Base-by-base conservation (phyloP, 2,888 invertebrate genomes). In the Harpagoxenus sublaevis region DNA sequence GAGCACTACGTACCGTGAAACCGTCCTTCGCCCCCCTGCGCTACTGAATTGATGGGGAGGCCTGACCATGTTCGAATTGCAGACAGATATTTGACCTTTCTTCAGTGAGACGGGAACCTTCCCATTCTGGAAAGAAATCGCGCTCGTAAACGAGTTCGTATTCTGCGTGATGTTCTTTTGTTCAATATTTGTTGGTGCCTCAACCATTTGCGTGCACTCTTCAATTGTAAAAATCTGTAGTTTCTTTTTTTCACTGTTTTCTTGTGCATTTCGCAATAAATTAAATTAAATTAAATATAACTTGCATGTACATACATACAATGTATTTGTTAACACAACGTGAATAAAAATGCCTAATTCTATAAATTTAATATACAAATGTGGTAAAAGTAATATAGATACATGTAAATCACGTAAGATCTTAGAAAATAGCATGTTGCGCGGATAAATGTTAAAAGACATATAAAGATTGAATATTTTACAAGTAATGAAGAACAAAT, bases 21-120 rank as follows among this genome's bases (percentile, higher is more conserved):
- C 89, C 90, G 85, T 84, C 82, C 88, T 88, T 89, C 86, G 84
- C 83, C n/a, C 75, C 75, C 84, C 86, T 89, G 88, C 87, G 86
- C 90, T 86, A 90, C 89, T 91, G 89, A 92, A 92, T 93, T 93
- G 92, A 94, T 93, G 90, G 92, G 92, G 89, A 92, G 91, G 89
- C 90, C 91, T 90, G 92, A 91, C 90, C 88, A 88, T 90, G 89
- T 84, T 86, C 87, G 88, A 90, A 86, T 84, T 84, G 88, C 85
- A 87, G 87, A 86, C 87, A 84, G 90, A 89, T 89, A 86, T 86
- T 83, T 86, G 77, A 83, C 75, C 85, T 83, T 68, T 57, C n/a
- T 48, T 23, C 60, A 12, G 23, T 53, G 15, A 60, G 23, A 48
- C 12, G 57, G 18, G n/a, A 71, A 28, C 73, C 60, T 81, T 81